These are phyloP conservation scores for Andricus quercusramuli DNA, from an alignment of 2,888 invertebrate genomes.

Conservation along the genomic window DNA sequence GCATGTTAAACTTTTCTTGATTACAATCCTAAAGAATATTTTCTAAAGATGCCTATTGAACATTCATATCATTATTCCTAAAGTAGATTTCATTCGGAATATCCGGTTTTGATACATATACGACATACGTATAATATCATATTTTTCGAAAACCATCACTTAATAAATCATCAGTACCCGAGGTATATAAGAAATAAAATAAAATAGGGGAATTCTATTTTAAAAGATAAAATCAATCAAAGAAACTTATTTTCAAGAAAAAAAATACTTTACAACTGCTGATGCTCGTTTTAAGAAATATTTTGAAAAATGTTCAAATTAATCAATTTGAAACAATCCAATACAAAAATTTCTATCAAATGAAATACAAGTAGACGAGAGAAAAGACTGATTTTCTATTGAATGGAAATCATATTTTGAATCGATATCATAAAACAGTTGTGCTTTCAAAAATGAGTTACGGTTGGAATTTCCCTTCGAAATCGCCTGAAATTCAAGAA, in stretches of 20 bases:
- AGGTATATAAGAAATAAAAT: neutral
- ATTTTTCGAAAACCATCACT: neutral
- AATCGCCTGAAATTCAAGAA: conserved; percentile 7
- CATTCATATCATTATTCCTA: too few relatives aligned
- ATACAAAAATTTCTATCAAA: neutral
- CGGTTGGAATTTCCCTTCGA: neutral
- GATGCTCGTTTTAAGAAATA: neutral
- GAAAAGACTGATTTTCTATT: neutral
- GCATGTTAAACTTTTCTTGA: neutral
- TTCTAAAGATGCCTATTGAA: too few relatives aligned
- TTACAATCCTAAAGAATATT: too few relatives aligned
- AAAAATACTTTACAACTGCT: neutral
- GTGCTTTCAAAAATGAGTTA: neutral
- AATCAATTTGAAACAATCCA: neutral
- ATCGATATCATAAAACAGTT: neutral
- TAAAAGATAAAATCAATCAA: neutral
- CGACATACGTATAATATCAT: too few relatives aligned
- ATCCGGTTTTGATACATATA: too few relatives aligned
- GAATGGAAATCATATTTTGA: neutral
- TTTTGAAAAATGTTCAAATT: neutral
- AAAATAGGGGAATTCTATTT: neutral
- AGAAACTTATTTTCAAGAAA: neutral
- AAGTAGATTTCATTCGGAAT: too few relatives aligned
- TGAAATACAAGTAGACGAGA: neutral
- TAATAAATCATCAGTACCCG: neutral